A percentile compares a stretch with the other conserved stretches of the same genome.
Conservation (phyloP, 2,113 vertebrate genomes). For the Siniperca knerii region DNA sequence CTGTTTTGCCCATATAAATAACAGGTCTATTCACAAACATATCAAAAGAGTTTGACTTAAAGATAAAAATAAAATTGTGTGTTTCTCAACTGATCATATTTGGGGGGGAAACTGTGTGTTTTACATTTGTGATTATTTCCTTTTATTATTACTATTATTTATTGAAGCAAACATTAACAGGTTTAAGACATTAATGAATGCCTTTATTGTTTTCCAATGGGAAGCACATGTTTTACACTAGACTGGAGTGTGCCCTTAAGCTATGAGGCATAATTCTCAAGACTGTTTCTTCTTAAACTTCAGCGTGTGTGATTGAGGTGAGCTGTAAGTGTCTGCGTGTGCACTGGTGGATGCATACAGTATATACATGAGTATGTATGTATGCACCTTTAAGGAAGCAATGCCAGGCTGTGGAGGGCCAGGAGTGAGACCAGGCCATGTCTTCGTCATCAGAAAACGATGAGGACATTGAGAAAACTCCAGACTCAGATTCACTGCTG, state of each 20-base stretch:
- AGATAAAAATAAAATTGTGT: not conserved
- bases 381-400: constrained; percentile 97
- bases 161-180: not conserved
- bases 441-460: constrained; percentile 98
- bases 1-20: not conserved
- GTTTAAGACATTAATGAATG: not conserved
- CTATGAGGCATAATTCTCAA: not conserved
- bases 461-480: constrained; percentile 98
- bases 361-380: not conserved
- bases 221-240: not conserved
- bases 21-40: not conserved
- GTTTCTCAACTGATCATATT: constrained; percentile 3
- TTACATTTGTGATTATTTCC: not conserved
- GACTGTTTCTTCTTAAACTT: not conserved
- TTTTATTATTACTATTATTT: no score
- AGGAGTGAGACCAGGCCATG: constrained; percentile 98
- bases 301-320: not conserved
- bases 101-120: no score
- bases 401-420: constrained; percentile 97
- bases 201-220: not conserved
- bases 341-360: not conserved
- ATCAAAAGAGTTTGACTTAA: not conserved
- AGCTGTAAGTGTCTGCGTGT: not conserved
- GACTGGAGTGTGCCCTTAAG: not conserved
- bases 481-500: constrained; percentile 96